Evolutionary conservation across 2,113 vertebrate genomes (phyloP).

Genomic region (Mobula hypostoma): DNA sequence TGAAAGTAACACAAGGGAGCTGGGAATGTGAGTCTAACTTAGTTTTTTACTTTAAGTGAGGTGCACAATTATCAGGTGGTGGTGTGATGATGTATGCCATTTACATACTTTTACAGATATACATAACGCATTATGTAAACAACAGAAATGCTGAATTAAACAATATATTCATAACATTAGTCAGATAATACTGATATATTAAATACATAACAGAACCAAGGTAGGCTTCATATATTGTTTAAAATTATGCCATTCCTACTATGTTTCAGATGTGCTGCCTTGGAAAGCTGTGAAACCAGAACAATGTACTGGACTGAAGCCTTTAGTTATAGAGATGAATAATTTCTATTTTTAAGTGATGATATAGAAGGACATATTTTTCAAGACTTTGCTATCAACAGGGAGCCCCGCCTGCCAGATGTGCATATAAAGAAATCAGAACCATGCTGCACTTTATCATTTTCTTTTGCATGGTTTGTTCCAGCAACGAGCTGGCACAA

Average conservation of each 20-base stretch:
- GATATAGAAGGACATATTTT: neutral
- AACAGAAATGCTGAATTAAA: too few relatives aligned
- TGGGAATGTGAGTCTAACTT: too few relatives aligned
- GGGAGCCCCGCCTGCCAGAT: neutral
- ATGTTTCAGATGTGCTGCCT: neutral
- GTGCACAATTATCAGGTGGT: too few relatives aligned
- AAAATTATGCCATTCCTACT: neutral
- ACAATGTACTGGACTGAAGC: neutral
- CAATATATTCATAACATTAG: too few relatives aligned
- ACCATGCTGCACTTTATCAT: neutral
- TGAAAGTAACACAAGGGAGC: too few relatives aligned
- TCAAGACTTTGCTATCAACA: constrained; percentile 18
- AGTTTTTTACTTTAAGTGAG: too few relatives aligned
- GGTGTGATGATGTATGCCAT: too few relatives aligned
- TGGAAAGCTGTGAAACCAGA: neutral
- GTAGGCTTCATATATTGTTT: too few relatives aligned
- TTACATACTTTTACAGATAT: too few relatives aligned
- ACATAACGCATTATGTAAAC: too few relatives aligned
- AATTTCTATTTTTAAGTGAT: constrained; percentile 17
- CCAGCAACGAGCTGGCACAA: neutral
- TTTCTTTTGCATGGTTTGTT: neutral
- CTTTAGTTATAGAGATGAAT: constrained; percentile 7
- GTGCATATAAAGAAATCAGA: neutral
- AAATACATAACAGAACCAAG: neutral
- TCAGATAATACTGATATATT: too few relatives aligned